A percentile compares a stretch with the other conserved stretches of the same genome.
These are phyloP conservation scores for Dusona sp. DNA, from an alignment of 2,888 invertebrate genomes.

Conservation along the genomic window DNA sequence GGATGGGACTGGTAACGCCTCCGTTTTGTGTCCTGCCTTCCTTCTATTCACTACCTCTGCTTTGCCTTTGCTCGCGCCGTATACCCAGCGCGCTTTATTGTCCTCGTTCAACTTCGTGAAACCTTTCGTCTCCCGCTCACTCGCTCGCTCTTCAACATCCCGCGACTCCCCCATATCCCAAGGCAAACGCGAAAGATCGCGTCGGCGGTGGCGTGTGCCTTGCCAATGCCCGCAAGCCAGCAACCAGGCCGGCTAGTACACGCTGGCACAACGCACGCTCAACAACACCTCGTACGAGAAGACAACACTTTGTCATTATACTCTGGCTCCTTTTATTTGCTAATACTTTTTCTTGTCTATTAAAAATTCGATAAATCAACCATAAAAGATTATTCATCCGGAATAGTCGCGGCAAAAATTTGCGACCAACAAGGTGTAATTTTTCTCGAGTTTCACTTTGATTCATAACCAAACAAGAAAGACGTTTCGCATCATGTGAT, in stretches of 20 bases:
- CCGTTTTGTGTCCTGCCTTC: slow-evolving; percentile 66
- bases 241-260: slow-evolving; percentile 79
- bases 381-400: not conserved
- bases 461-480: not conserved
- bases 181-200: slow-evolving; percentile 58
- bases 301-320: slow-evolving; percentile 8
- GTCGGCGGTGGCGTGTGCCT: slow-evolving; percentile 73
- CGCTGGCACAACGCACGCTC: slow-evolving; percentile 81
- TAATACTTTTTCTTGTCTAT: not conserved
- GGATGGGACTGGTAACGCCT: slow-evolving; percentile 76
- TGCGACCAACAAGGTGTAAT: not conserved
- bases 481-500: not conserved
- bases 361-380: not conserved
- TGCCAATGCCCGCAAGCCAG: slow-evolving; percentile 74
- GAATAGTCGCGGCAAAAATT: not conserved
- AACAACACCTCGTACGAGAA: slow-evolving; percentile 68
- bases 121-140: slow-evolving; percentile 54
- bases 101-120: slow-evolving; percentile 54
- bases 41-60: slow-evolving; percentile 50
- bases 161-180: slow-evolving; percentile 63
- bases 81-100: slow-evolving; percentile 21
- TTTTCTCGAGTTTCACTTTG: not conserved
- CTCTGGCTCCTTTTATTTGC: not conserved
- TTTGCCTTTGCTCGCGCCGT: slow-evolving; percentile 29
- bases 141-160: slow-evolving; percentile 31